Evolutionary conservation across 2,888 invertebrate genomes (phyloP).

Genomic region (Nomada hirtipes): DNA sequence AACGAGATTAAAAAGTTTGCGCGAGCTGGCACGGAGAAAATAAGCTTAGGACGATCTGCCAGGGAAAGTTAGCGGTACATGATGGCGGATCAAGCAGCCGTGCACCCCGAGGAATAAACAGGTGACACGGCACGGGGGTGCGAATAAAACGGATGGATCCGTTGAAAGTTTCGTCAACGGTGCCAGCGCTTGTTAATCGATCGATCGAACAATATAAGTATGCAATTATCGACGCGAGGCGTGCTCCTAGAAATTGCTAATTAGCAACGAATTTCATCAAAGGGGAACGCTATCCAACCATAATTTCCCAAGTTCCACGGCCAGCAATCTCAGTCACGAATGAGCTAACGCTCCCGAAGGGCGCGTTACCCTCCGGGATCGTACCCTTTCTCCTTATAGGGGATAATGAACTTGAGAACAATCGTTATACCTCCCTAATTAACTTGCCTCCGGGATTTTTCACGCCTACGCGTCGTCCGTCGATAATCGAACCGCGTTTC

Average conservation of each 20-base stretch:
- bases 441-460: conserved; percentile 32
- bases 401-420: conserved; percentile 45
- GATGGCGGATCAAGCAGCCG: background rate
- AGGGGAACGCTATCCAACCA: background rate
- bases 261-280: background rate
- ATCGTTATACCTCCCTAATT: conserved; percentile 45
- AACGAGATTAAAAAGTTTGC: conserved; percentile 29
- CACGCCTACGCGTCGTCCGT: background rate
- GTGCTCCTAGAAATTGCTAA: background rate
- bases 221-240: too few species aligned
- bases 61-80: conserved; percentile 2
- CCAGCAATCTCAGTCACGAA: background rate
- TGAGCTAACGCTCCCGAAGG: background rate
- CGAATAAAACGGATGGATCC: background rate
- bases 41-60: conserved; percentile 5
- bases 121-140: background rate
- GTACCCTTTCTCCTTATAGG: background rate
- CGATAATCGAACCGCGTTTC: conserved; percentile 34
- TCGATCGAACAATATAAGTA: too few species aligned
- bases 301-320: background rate
- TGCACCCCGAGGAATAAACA: background rate
- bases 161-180: too few species aligned
- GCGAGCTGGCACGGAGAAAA: conserved; percentile 10
- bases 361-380: background rate
- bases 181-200: too few species aligned